phyloP scores from a whole-genome alignment of 1,140 invertebrate species.

The Aporrectodea caliginosa region DNA sequence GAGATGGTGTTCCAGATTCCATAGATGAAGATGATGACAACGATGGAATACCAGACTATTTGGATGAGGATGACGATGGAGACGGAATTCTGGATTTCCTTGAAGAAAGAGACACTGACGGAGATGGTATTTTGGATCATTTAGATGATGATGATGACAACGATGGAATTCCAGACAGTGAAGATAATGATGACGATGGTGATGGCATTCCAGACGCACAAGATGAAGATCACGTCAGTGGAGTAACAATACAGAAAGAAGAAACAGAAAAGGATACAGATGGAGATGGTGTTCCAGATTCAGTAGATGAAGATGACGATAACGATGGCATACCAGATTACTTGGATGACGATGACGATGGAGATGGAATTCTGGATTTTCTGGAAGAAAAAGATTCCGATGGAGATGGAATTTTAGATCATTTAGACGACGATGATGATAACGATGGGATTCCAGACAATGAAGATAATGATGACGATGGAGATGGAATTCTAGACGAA shows the following conservation, averaged over 20 bases:
- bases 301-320: constrained; percentile 33
- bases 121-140: constrained; percentile 1
- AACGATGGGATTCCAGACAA: constrained; percentile 1
- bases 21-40: constrained; percentile 28
- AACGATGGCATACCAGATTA: constrained; percentile 34
- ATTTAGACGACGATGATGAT: not conserved
- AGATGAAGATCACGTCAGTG: not conserved
- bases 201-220: constrained; percentile 30
- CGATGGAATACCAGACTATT: constrained; percentile 9
- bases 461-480: constrained; percentile 11
- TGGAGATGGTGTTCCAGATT: constrained; percentile 33
- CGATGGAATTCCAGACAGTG: constrained; percentile 31
- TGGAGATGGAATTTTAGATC: constrained; percentile 32
- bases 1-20: constrained; percentile 24
- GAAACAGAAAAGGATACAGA: constrained; percentile 18
- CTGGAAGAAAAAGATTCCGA: constrained; percentile 26
- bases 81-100: not conserved
- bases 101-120: constrained; percentile 16
- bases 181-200: constrained; percentile 33
- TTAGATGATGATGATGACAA: constrained; percentile 13
- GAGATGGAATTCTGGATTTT: constrained; percentile 31
- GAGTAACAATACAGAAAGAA: not conserved
- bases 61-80: constrained; percentile 16
- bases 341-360: constrained; percentile 31
- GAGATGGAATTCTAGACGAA: not conserved